phyloP scores from a whole-genome alignment of 2,888 invertebrate species.

The Neoaliturus tenellus region DNA sequence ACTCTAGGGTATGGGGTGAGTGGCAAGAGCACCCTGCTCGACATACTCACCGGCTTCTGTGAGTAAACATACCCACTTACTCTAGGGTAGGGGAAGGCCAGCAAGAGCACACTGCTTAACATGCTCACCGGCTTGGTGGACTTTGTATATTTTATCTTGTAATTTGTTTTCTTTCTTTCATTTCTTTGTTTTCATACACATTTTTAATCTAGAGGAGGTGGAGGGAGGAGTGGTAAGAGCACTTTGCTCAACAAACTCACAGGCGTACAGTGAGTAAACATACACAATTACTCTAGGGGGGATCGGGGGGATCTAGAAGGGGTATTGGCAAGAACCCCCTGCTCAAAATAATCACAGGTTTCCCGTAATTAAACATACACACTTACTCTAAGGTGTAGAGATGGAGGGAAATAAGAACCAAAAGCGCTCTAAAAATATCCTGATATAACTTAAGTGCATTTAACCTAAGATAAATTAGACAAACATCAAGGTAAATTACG shows the following conservation, averaged over 20 bases:
- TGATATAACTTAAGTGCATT: too few relatives aligned
- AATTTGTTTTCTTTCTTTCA: too few relatives aligned
- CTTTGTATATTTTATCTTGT: too few relatives aligned
- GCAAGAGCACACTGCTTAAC: conserved; percentile 73
- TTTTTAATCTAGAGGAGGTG: too few relatives aligned
- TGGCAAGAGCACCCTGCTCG: conserved; percentile 73
- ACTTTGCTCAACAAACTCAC: conserved; percentile 74
- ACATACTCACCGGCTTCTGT: conserved; percentile 75
- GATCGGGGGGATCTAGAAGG: conserved; percentile 74
- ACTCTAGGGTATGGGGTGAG: conserved; percentile 75
- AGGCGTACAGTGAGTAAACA: conserved; percentile 73
- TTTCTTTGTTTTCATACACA: too few relatives aligned
- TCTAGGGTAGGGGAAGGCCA: conserved; percentile 71
- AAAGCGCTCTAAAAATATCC: too few relatives aligned
- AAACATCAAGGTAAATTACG: too few relatives aligned
- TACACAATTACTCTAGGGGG: too few relatives aligned
- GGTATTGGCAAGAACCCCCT: conserved; percentile 72
- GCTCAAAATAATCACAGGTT: conserved; percentile 75
- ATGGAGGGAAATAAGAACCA: too few relatives aligned
- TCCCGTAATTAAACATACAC: conserved; percentile 72
- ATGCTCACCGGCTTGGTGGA: conserved; percentile 75
- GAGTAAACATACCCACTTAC: too few relatives aligned
- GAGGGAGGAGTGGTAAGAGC: conserved; percentile 78
- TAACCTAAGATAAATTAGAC: too few relatives aligned
- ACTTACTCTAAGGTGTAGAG: conserved; percentile 75